Conservation (phyloP, 53 echinoderm and acorn worm species). For the Arbacia lixula region DNA sequence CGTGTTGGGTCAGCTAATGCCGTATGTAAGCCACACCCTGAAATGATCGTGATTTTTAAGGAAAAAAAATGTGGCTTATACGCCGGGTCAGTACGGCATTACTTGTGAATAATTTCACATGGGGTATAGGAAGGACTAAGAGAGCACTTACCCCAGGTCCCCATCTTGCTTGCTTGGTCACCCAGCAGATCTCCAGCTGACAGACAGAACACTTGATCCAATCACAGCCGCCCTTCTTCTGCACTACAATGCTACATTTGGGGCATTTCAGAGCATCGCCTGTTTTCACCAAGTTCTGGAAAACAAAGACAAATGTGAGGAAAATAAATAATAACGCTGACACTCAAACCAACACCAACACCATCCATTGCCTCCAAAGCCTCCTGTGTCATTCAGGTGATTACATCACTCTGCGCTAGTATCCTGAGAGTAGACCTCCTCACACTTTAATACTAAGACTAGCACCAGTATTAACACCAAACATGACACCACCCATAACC, state of each 20-base stretch:
- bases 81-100: too few species aligned
- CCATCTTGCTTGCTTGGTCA: constrained; percentile 92
- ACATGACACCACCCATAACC: too few species aligned
- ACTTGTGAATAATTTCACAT: too few species aligned
- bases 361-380: constrained; percentile 75
- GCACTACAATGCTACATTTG: constrained; percentile 82
- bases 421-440: too few species aligned
- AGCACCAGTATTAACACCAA: too few species aligned
- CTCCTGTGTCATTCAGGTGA: constrained; percentile 80
- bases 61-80: too few species aligned
- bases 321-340: constrained; percentile 5
- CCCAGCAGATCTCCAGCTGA: constrained; percentile 95
- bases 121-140: too few species aligned
- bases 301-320: neutral
- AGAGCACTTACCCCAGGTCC: constrained; percentile 85
- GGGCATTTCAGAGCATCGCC: constrained; percentile 97
- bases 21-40: too few species aligned
- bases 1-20: too few species aligned
- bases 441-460: too few species aligned
- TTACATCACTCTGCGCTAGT: constrained; percentile 82
- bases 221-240: constrained; percentile 97
- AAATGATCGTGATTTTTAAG: too few species aligned
- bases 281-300: constrained; percentile 71
- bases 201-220: constrained; percentile 95
- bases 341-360: too few species aligned